These are phyloP conservation scores for Bombyx huttoni DNA, from an alignment of 2,888 invertebrate species.

Conservation along the genomic window DNA sequence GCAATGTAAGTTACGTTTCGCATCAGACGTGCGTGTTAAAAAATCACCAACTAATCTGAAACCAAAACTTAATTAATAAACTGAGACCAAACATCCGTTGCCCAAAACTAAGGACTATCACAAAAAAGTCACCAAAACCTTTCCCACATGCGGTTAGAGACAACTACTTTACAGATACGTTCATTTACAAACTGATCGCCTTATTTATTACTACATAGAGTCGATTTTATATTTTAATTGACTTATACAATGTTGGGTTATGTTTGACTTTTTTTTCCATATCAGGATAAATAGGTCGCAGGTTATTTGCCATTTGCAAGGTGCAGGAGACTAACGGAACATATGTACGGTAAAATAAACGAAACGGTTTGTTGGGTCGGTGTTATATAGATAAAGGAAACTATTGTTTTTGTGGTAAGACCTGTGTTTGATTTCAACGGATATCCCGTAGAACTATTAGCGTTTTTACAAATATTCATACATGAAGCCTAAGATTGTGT, in stretches of 20 bases:
- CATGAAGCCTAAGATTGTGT: no score
- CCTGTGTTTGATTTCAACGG: conserved; percentile 19
- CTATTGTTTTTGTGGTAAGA: conserved; percentile 39
- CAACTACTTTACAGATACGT: not conserved
- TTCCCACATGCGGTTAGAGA: conserved; percentile 33
- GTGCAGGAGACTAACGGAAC: conserved; percentile 62
- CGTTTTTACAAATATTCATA: not conserved
- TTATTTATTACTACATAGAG: not conserved
- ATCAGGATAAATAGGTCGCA: conserved; percentile 65
- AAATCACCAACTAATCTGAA: conserved; percentile 32
- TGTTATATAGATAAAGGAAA: conserved; percentile 45
- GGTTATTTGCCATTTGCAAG: conserved; percentile 68
- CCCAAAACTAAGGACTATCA: conserved; percentile 36
- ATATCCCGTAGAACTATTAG: conserved; percentile 2
- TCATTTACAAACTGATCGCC: not conserved
- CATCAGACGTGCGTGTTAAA: not conserved
- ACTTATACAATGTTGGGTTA: no score
- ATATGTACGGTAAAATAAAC: conserved; percentile 52
- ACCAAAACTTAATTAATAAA: conserved; percentile 55
- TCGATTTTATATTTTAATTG: not conserved
- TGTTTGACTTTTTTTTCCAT: conserved; percentile 22
- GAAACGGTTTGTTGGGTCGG: conserved; percentile 40
- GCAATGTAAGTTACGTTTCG: no score
- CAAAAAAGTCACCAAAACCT: conserved; percentile 51
- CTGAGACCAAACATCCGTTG: conserved; percentile 59